Conservation (phyloP, 2,888 invertebrate genomes). For the Caenorhabditis japonica region DNA sequence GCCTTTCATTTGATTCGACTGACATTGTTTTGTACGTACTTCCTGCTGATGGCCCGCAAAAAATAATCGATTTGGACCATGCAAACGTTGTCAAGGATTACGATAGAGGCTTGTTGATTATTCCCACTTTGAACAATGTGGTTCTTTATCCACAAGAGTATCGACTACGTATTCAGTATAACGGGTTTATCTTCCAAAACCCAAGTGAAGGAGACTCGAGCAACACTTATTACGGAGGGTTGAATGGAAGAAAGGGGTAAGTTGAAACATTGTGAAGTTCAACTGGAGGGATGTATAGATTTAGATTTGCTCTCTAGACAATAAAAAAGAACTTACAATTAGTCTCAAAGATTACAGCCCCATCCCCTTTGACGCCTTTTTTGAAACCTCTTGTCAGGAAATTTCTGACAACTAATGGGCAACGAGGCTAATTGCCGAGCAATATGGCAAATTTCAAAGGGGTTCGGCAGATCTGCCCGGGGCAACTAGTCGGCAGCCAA, state of each 20-base stretch:
- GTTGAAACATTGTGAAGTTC: neutral
- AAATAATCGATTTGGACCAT: constrained; percentile 5
- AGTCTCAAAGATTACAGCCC: too few species aligned
- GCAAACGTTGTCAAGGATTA: constrained; percentile 30
- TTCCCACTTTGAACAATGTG: constrained; percentile 9
- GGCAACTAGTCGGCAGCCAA: too few species aligned
- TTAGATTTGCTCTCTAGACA: neutral
- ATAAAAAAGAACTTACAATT: neutral
- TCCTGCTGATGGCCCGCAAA: neutral
- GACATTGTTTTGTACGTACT: neutral
- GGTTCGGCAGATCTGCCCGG: too few species aligned
- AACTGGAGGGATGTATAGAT: neutral
- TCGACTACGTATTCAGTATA: constrained; percentile 16
- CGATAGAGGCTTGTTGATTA: constrained; percentile 28
- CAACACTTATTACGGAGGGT: constrained; percentile 43
- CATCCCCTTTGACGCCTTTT: too few species aligned
- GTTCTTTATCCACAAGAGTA: constrained; percentile 20
- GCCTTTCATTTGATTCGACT: constrained; percentile 19
- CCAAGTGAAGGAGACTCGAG: constrained; percentile 44
- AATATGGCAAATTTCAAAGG: too few species aligned
- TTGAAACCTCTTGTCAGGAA: too few species aligned
- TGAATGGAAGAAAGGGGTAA: constrained; percentile 41
- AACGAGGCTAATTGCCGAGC: too few species aligned
- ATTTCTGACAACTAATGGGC: too few species aligned
- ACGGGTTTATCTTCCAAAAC: constrained; percentile 56